A percentile compares a stretch with the other conserved stretches of the same genome.
Evolutionary conservation across 2,113 vertebrate genomes (phyloP).

Genomic region (Saguinus imperator): DNA sequence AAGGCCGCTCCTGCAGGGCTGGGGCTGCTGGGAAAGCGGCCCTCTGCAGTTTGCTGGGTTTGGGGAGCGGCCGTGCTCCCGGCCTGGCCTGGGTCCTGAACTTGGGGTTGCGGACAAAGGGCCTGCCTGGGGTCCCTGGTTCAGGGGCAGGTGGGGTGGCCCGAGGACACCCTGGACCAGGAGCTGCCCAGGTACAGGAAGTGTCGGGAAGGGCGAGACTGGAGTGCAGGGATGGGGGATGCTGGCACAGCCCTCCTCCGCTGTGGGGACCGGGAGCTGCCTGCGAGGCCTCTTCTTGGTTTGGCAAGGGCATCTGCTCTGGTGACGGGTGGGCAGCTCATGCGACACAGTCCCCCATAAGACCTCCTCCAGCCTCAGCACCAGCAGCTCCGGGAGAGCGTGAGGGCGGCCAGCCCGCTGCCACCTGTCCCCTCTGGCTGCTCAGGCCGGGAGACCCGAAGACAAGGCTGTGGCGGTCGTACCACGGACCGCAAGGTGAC

Average conservation of each 20-base stretch:
- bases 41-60: neutral
- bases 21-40: neutral
- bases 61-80: neutral
- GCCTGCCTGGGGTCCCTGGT: neutral
- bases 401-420: neutral
- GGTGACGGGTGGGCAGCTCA: neutral
- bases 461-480: accelerated
- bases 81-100: neutral
- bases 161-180: neutral
- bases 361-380: neutral
- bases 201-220: neutral
- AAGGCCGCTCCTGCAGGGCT: neutral
- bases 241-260: neutral
- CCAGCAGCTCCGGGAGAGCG: neutral
- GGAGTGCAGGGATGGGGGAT: neutral
- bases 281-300: neutral
- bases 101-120: neutral
- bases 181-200: no score
- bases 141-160: neutral
- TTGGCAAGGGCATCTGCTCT: neutral
- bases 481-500: accelerated
- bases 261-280: neutral
- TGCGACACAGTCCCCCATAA: neutral
- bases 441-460: accelerated
- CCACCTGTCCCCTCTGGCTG: accelerated